A percentile compares a stretch with the other conserved stretches of the same genome.
Conservation (phyloP, 1,140 invertebrate species). For the Varroa destructor region DNA sequence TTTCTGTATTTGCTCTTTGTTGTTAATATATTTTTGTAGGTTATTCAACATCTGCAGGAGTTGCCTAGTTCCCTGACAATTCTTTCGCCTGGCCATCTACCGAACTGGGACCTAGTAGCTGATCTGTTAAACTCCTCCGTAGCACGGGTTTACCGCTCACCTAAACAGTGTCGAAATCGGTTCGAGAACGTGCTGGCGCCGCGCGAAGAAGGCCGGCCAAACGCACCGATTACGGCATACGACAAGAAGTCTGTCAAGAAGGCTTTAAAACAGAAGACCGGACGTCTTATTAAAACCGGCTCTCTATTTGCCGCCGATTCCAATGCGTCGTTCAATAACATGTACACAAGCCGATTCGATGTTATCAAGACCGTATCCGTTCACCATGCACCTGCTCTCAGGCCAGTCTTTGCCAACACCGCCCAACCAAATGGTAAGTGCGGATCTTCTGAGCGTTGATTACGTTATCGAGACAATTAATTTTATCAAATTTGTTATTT, state of each 20-base stretch:
- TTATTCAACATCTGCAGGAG: slow-evolving; percentile 66
- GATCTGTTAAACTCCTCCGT: slow-evolving; percentile 67
- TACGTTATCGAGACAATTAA: too few species aligned
- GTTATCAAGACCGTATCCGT: slow-evolving; percentile 55
- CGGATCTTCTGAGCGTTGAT: too few species aligned
- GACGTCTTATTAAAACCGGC: slow-evolving; percentile 59
- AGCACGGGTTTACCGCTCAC: slow-evolving; percentile 64
- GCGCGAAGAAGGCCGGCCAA: slow-evolving; percentile 60
- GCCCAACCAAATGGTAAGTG: slow-evolving; percentile 31
- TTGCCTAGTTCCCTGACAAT: slow-evolving; percentile 62
- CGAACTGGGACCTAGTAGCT: slow-evolving; percentile 89
- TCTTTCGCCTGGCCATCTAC: slow-evolving; percentile 63
- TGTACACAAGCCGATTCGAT: slow-evolving; percentile 61
- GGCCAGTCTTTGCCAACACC: slow-evolving; percentile 52
- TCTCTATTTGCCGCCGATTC: slow-evolving; percentile 69
- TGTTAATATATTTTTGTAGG: slow-evolving; percentile 43
- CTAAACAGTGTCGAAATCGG: slow-evolving; percentile 69
- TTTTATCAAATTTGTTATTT: too few species aligned
- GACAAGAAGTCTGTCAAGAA: slow-evolving; percentile 13
- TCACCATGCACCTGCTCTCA: slow-evolving; percentile 56
- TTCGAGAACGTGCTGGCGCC: slow-evolving; percentile 63
- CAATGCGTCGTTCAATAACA: slow-evolving; percentile 57
- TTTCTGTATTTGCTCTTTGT: neutral
- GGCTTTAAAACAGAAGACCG: slow-evolving; percentile 48
- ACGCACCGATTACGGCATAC: neutral